Conservation (phyloP, 2,797 vertebrate species). For the Cygnus olor region DNA sequence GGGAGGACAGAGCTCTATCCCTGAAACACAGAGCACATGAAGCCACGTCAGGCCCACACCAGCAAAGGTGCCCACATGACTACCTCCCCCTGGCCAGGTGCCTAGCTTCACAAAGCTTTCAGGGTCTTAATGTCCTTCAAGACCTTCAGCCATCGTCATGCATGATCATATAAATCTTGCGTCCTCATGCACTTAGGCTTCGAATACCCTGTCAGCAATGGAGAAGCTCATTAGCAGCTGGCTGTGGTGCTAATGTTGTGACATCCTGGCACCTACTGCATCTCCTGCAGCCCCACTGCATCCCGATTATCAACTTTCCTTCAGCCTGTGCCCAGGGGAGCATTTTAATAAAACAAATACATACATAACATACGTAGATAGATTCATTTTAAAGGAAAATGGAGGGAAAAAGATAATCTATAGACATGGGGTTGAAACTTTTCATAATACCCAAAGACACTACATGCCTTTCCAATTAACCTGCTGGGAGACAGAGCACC, state of each 20-base stretch:
- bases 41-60: neutral
- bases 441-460: neutral
- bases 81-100: neutral
- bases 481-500: neutral
- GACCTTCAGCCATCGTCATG: neutral
- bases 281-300: neutral
- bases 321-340: neutral
- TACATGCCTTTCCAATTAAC: neutral
- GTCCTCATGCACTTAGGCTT: neutral
- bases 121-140: neutral
- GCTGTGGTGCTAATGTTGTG: neutral
- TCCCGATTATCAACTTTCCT: neutral
- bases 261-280: neutral
- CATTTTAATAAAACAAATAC: neutral
- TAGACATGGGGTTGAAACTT: neutral
- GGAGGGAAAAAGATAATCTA: neutral
- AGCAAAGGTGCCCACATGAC: neutral
- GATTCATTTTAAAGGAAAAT: neutral
- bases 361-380: neutral
- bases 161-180: neutral
- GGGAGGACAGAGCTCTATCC: conserved; percentile 95
- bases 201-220: neutral
- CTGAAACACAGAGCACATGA: conserved; percentile 75
- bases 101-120: neutral
- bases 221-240: neutral